These are phyloP conservation scores for Laterallus jamaicensis DNA, from an alignment of 2,113 vertebrate genomes.

Conservation along the genomic window DNA sequence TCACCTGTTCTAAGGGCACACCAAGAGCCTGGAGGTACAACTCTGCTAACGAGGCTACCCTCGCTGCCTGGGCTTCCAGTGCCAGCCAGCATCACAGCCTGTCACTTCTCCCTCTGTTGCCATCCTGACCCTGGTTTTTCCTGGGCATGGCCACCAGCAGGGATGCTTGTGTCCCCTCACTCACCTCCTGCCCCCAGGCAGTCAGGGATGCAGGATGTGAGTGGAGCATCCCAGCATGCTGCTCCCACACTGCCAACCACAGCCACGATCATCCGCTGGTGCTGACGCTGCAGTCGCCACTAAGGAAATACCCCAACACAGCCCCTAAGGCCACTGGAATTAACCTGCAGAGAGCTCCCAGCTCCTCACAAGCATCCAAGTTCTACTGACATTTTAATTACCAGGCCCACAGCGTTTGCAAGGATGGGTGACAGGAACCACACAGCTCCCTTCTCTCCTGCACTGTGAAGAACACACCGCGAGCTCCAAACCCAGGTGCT, in stretches of 20 bases:
- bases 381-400: not conserved
- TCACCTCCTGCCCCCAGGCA: not conserved
- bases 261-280: fast-evolving
- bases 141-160: fast-evolving
- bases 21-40: not conserved
- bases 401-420: not conserved
- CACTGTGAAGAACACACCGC: not conserved
- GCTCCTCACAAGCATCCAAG: not conserved
- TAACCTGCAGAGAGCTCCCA: not conserved
- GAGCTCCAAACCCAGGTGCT: not conserved
- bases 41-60: too few relatives aligned
- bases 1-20: not conserved
- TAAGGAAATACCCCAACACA: not conserved
- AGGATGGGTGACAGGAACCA: fast-evolving
- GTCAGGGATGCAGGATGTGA: fast-evolving
- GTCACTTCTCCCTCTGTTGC: not conserved
- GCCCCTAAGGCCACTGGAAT: not conserved
- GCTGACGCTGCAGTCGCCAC: conserved; percentile 7
- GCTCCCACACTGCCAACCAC: not conserved
- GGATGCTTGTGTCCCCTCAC: not conserved
- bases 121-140: not conserved
- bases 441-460: not conserved
- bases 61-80: fast-evolving
- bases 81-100: fast-evolving
- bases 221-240: fast-evolving